Conservation (phyloP, 2,888 invertebrate species). For the Eumacrocentrus americanus region DNA sequence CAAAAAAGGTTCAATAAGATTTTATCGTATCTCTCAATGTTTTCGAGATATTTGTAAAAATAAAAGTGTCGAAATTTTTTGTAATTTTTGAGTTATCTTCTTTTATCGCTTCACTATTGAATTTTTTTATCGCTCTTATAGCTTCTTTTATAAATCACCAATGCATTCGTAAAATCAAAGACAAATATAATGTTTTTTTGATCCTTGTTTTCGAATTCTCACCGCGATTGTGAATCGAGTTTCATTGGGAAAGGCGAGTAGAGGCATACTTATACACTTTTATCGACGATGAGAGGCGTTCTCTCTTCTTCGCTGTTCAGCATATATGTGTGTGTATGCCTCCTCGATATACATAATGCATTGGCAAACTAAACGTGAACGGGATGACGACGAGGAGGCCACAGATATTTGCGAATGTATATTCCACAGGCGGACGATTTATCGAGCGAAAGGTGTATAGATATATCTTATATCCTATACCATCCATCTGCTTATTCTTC, state of each 20-base stretch:
- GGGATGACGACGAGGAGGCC: slow-evolving; percentile 17
- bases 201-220: slow-evolving; percentile 4
- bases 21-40: too few species aligned
- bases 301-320: neutral
- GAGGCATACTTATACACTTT: too few species aligned
- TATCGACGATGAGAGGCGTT: slow-evolving; percentile 12
- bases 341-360: slow-evolving; percentile 24
- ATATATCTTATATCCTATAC: too few species aligned
- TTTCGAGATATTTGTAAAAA: too few species aligned
- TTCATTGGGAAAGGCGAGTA: neutral
- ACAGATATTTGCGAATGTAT: slow-evolving; percentile 13
- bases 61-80: too few species aligned
- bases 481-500: neutral
- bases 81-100: too few species aligned
- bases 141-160: too few species aligned
- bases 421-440: neutral
- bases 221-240: slow-evolving; percentile 1
- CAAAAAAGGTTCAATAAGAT: too few species aligned
- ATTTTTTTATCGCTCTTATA: too few species aligned
- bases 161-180: too few species aligned
- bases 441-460: slow-evolving; percentile 13
- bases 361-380: slow-evolving; percentile 23
- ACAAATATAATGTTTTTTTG: too few species aligned
- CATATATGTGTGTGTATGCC: neutral
- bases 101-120: too few species aligned